phyloP scores from a whole-genome alignment of 2,797 vertebrate species.

The Pterois miles region DNA sequence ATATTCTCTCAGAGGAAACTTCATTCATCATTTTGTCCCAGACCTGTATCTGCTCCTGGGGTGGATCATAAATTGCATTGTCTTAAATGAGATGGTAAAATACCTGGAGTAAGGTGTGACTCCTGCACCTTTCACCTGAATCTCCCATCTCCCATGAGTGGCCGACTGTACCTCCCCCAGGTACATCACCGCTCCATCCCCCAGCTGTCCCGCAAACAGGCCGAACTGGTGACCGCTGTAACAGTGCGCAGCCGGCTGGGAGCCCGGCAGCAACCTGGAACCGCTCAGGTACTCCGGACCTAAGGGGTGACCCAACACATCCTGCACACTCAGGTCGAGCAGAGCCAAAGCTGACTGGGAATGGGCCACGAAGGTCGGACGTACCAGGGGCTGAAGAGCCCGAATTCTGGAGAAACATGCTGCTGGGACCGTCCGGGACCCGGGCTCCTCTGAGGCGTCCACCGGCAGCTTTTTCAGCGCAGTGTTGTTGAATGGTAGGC shows the following conservation, averaged over 20 bases:
- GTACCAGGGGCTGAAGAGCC: conserved; percentile 74
- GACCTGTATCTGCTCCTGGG: neutral
- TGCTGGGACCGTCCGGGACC: conserved; percentile 79
- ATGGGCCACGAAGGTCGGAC: conserved; percentile 81
- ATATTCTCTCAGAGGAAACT: too few species aligned
- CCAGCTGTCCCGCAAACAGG: conserved; percentile 90
- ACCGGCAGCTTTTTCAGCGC: conserved; percentile 84
- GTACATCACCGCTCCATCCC: conserved; percentile 90
- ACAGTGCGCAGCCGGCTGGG: conserved; percentile 89
- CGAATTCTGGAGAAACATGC: conserved; percentile 85
- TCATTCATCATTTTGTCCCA: neutral
- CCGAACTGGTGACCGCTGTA: conserved; percentile 94
- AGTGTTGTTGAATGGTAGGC: conserved; percentile 84
- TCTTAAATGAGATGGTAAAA: neutral
- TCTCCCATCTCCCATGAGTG: conserved; percentile 82
- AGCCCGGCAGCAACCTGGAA: conserved; percentile 83
- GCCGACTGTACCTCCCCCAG: conserved; percentile 85
- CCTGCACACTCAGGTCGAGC: conserved; percentile 75
- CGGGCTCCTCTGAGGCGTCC: conserved; percentile 71
- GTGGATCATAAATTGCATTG: neutral
- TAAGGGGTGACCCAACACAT: conserved; percentile 37
- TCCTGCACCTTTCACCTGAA: conserved; percentile 91
- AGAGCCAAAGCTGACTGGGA: conserved; percentile 83
- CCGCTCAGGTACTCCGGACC: conserved; percentile 83
- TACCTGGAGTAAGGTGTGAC: conserved; percentile 91